Evolutionary conservation across 2,113 vertebrate species (phyloP), one percentile per base, ranked within the genome.

Genomic region (Ceratotherium simum): DNA sequence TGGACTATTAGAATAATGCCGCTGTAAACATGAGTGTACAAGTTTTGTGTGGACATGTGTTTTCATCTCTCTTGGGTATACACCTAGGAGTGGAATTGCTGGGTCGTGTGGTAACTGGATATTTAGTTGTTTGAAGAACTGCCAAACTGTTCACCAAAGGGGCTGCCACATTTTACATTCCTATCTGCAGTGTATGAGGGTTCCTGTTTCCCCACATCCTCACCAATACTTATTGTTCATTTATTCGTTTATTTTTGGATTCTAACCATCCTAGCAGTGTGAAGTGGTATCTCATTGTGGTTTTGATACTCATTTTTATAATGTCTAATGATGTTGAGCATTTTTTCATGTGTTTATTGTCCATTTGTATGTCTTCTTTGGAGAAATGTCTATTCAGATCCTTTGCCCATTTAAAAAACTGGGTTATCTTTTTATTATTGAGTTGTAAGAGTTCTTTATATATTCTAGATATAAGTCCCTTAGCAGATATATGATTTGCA

Each of bases 291-390:
- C n/a, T 84, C 67, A 4, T 0, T 51, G 73, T 67, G 69, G 86
- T 14, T 97, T 58, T 75, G 83, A 83, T 79, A 51, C 89, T 27
- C 54, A 25, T 78, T 94, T 95, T 25, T 64, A 29, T 73, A 16
- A 16, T n/a, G 91, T 56, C 54, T 31, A 18, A 54, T n/a, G 48
- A 56, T 14, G 17, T 27, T 23, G 72, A 64, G 48, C 36, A 20
- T 62, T 67, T 86, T 90, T 82, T 54, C 65, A 9, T 11, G 8
- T 62, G 87, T 39, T 75, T 29, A 31, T 78, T 76, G 51, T 67
- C 82, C 67, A 25, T 31, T 78, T 72, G 29, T 33, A 1, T 86
- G 6, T 82, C 46, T 81, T 67, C 88, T 91, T 29, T 58, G 46
- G 20, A 80, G 27, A 84, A 46, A 29, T n/a, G 9, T 67, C 56